phyloP scores from a whole-genome alignment of 2,797 vertebrate species.

The Pelodytes ibericus region DNA sequence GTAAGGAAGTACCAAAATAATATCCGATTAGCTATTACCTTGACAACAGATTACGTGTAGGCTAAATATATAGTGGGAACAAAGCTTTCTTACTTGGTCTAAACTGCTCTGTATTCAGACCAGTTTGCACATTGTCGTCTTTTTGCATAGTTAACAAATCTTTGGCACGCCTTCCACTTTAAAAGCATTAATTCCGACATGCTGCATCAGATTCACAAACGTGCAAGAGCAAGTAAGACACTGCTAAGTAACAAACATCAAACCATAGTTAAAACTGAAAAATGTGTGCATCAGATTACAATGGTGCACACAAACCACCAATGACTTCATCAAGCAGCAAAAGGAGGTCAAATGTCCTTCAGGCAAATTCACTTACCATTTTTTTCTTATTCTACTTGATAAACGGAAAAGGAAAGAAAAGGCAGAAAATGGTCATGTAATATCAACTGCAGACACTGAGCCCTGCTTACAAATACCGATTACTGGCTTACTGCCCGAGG shows the following conservation, averaged over 20 bases:
- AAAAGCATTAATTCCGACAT: constrained; percentile 13
- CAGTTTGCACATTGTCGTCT: no score
- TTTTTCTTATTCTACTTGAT: constrained; percentile 98
- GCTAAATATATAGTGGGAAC: no score
- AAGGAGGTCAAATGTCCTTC: constrained; percentile 74
- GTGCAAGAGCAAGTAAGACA: constrained; percentile 6
- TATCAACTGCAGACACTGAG: no score
- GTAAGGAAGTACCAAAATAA: no score
- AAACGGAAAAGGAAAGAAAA: constrained; percentile 83
- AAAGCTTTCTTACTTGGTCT: no score
- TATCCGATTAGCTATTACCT: no score
- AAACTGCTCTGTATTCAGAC: no score
- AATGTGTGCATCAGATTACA: constrained; percentile 16
- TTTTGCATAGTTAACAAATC: no score
- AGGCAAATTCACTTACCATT: constrained; percentile 94
- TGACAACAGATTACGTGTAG: no score
- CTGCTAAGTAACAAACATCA: not conserved
- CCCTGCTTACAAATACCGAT: no score
- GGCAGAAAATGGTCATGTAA: constrained; percentile 76
- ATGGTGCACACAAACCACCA: constrained; percentile 63
- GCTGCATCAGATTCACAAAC: constrained; percentile 11
- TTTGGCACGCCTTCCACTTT: not conserved
- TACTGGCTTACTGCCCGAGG: no score
- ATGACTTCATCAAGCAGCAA: constrained; percentile 80
- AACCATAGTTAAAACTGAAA: not conserved